A percentile compares a stretch with the other conserved stretches of the same genome.
These are phyloP conservation scores for Forbesichthys agassizii DNA, from an alignment of 2,113 vertebrate species.

Conservation along the genomic window DNA sequence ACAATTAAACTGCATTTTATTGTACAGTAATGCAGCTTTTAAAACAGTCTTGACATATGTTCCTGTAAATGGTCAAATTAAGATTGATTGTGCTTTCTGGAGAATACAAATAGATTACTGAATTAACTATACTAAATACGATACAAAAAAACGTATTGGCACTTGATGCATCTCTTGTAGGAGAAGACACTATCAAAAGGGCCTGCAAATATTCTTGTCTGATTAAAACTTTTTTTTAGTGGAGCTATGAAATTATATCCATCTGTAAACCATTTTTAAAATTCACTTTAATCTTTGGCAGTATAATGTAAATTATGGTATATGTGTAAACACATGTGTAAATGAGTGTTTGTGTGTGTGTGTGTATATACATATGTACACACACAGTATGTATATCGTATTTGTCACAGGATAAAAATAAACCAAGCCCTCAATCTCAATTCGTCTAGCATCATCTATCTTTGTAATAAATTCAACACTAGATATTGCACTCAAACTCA, in stretches of 20 bases:
- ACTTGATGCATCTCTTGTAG: background rate
- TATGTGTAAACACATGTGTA: background rate
- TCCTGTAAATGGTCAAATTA: constrained; percentile 57
- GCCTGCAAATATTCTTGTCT: background rate
- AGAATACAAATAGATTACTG: background rate
- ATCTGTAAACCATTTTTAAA: constrained; percentile 7
- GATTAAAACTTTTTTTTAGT: no score
- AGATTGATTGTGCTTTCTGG: constrained; percentile 54
- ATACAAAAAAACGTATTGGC: background rate
- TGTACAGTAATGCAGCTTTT: constrained; percentile 57
- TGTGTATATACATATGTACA: no score
- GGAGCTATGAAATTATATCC: background rate
- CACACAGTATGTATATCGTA: no score
- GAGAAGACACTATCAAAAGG: background rate
- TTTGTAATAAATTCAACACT: background rate
- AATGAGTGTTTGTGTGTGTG: background rate
- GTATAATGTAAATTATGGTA: constrained; percentile 14
- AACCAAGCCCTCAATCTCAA: background rate
- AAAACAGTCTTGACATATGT: constrained; percentile 61
- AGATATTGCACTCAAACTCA: background rate
- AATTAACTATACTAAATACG: background rate
- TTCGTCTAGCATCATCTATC: background rate
- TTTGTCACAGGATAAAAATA: background rate
- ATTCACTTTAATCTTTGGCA: constrained; percentile 49
- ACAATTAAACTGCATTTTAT: constrained; percentile 45